Evolutionary conservation across 2,888 invertebrate genomes (phyloP), one percentile per base, ranked within the genome.

Genomic region (Pandemis corylana): DNA sequence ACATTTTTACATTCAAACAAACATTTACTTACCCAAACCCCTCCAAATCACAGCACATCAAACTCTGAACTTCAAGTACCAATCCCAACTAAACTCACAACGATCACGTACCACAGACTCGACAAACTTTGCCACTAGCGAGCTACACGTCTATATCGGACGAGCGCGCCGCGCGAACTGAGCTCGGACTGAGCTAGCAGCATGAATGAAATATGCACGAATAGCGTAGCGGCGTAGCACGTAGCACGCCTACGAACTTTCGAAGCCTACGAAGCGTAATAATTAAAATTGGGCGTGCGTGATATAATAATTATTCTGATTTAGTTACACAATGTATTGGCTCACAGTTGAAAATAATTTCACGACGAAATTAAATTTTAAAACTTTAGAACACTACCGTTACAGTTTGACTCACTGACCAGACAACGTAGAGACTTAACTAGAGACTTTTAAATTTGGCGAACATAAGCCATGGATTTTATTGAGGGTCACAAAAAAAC

Each of bases 191-290:
- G 42, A 62, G 42, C 42, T 13, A 41, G 5, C n/a, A 1, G 6
- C n/a, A 42, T 41, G n/a, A 41, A 41, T 28, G 42, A 62, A 36
- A 62, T 4, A 28, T 13, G 41, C 28, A 28, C 59, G 59, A 59
- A 59, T 59, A 3, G 28, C 59, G 59, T 59, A 59, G 59, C 12
- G 36, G 62, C 62, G 62, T 62, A 62, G 42, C 62, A 4, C 62
- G 62, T 62, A 62, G 62, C 62, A 41, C 62, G 62, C 62, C 62
- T 62, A 62, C 62, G 62, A 42, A 7, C 15, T 42, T 13, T 41
- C 6, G 62, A n/a, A 42, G 62, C 42, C 62, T 41, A 62, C 41
- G 41, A 42, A 41, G 28, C 20, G 59, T 10, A 46, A 12, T 46
- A 46, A 46, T 46, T 46, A 46, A 46, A 46, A 12, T 46, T 36